phyloP scores from a whole-genome alignment of 2,113 vertebrate genomes.

The Oryzias woworae region DNA sequence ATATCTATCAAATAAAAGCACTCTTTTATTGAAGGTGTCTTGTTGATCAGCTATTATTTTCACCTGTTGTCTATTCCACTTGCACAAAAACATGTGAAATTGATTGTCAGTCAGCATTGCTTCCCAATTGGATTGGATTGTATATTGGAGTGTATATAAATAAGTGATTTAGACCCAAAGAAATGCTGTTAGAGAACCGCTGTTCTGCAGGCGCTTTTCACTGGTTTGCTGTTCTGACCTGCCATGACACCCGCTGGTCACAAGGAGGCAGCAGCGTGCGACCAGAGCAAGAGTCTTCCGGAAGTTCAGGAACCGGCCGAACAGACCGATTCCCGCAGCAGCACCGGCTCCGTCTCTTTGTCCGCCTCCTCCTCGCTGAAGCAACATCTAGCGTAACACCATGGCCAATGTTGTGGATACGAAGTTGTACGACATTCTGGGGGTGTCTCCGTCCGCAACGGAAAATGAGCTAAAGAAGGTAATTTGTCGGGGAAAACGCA shows the following conservation, averaged over 20 bases:
- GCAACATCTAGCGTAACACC: constrained; percentile 59
- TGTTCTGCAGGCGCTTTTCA: too few species aligned
- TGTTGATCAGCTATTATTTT: too few species aligned
- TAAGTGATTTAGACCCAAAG: too few species aligned
- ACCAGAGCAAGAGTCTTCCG: constrained; percentile 3
- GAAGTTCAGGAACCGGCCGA: constrained; percentile 38
- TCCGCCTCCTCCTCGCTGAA: constrained; percentile 50
- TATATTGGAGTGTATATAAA: too few species aligned
- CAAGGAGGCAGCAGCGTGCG: constrained; percentile 43
- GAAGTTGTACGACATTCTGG: constrained; percentile 92
- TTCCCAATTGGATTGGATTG: too few species aligned
- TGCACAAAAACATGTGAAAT: too few species aligned
- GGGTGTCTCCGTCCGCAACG: constrained; percentile 85
- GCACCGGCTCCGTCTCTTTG: constrained; percentile 69
- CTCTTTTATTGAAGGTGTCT: too few species aligned
- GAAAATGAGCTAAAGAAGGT: constrained; percentile 97
- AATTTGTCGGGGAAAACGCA: neutral
- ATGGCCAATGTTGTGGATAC: constrained; percentile 93
- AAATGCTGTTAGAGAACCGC: too few species aligned
- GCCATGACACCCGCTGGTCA: neutral
- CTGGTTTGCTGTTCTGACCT: too few species aligned
- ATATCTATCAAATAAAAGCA: too few species aligned
- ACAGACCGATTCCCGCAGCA: constrained; percentile 29
- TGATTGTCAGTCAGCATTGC: too few species aligned
- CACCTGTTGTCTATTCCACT: too few species aligned